Percentiles rank a stretch among this genome's conserved stretches.
These are phyloP conservation scores for Eulemur rubriventer DNA, from an alignment of 2,797 vertebrate genomes.

Conservation along the genomic window DNA sequence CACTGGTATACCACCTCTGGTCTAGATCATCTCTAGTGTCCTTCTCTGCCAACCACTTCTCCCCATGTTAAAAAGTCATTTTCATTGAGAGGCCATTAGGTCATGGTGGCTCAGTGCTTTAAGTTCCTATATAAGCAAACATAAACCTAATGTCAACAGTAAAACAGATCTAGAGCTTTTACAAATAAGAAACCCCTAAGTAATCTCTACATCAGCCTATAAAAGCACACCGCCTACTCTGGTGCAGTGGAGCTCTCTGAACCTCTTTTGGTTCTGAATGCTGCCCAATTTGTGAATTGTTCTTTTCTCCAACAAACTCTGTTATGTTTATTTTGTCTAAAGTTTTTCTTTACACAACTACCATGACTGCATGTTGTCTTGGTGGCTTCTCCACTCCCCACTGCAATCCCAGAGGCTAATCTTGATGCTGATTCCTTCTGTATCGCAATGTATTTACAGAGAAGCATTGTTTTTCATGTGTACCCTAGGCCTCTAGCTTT, in stretches of 20 bases:
- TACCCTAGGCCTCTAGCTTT: neutral
- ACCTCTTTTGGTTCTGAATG: neutral
- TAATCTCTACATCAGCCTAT: neutral
- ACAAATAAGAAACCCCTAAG: neutral
- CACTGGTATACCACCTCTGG: neutral
- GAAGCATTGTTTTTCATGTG: neutral
- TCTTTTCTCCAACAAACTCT: neutral
- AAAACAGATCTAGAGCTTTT: neutral
- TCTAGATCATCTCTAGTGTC: neutral
- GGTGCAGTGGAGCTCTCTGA: neutral
- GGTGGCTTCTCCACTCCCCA: neutral
- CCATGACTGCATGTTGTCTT: neutral
- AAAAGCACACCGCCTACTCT: neutral
- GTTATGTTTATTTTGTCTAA: neutral
- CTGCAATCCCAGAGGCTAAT: neutral
- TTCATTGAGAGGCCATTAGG: neutral
- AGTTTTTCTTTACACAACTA: neutral
- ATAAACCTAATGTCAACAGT: neutral
- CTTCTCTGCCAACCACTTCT: neutral
- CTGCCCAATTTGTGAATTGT: neutral
- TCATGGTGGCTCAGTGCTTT: neutral
- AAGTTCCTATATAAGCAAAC: neutral
- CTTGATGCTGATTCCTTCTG: neutral
- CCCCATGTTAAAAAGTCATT: neutral
- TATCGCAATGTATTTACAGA: neutral